Percentiles rank a stretch among this genome's conserved stretches.
Evolutionary conservation across 1,140 invertebrate genomes (phyloP).

Genomic region (Pararge aegeria): DNA sequence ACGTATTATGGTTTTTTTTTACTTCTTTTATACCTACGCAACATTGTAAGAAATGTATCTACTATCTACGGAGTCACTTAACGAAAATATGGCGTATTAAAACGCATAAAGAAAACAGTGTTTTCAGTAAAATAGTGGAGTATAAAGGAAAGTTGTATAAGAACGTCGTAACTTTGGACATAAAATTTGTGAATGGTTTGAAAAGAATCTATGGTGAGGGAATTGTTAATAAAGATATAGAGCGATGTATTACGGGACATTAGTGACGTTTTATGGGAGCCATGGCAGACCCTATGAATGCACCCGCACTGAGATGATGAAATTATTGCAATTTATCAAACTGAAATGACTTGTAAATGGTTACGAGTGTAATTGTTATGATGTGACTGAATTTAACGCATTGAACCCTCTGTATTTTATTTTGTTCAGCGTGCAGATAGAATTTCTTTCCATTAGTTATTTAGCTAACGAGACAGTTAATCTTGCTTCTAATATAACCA

Average conservation of each 20-base stretch:
- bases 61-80: slow-evolving; percentile 56
- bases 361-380: slow-evolving; percentile 13
- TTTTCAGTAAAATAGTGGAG: slow-evolving; percentile 74
- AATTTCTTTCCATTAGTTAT: too few relatives aligned
- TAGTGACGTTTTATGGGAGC: slow-evolving; percentile 68
- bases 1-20: slow-evolving; percentile 53
- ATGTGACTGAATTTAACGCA: slow-evolving; percentile 4
- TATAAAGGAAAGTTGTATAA: slow-evolving; percentile 71
- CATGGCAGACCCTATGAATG: slow-evolving; percentile 63
- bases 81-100: slow-evolving; percentile 74
- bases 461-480: too few relatives aligned
- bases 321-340: slow-evolving; percentile 43
- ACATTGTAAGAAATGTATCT: slow-evolving; percentile 62
- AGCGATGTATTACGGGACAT: slow-evolving; percentile 71
- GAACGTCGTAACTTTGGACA: slow-evolving; percentile 68
- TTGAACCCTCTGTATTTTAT: neutral
- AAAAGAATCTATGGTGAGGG: slow-evolving; percentile 70
- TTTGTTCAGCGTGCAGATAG: neutral
- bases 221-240: slow-evolving; percentile 79
- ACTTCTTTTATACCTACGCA: slow-evolving; percentile 59
- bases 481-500: too few relatives aligned
- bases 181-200: slow-evolving; percentile 72
- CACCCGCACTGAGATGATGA: slow-evolving; percentile 48
- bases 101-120: slow-evolving; percentile 76
- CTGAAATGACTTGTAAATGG: slow-evolving; percentile 22